Base-by-base conservation (phyloP, 2,888 invertebrate species). In the Cheilosia vulpina region DNA sequence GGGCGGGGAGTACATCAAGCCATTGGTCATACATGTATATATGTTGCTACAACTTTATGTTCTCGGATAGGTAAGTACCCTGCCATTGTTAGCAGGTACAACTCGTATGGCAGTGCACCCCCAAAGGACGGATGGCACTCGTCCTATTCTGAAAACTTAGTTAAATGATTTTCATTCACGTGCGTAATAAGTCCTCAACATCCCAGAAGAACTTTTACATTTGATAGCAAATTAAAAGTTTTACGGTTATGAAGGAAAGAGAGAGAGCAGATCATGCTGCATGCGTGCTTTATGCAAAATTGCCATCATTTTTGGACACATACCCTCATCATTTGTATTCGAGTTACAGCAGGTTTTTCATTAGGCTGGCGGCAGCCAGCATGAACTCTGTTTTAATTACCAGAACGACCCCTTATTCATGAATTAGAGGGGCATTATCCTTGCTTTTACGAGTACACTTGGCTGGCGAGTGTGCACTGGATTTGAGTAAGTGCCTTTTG, bases 141-240 rank as follows among this genome's bases (percentile, higher is more conserved):
- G 19, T 47, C 43, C 24, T 72, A 41, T 72, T 65, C 27, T 47
- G 50, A 65, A 75, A 80, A 66, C 38, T 80, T 57, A 68, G 19
- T 24, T 15, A 63, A 80, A 75, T 66, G 73, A 72, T 60, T 80
- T 75, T 43, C 52, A 53, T 52, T 63, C 11, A 9, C 15, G 13
- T 41, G 3, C 38, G 24, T 38, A 9, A 34, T 6, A 21, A 47
- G 43, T 55, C 47, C 55, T 43, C 9, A 38, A 38, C 38, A 31
- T 58, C 24, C 21, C 50, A 63, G 43, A 71, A 43, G 65, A 77
- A 82, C 77, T 82, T 66, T 24, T 11, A 66, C 73, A 63, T 69
- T 75, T 84, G 69, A 79, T 84, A 75, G 84, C 69, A 65, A 79
- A 75, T 84, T 69, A 75, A 75, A 76, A 84, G 69, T 84, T 84